phyloP scores from a whole-genome alignment of 2,797 vertebrate species.

The Silurus aristotelis region DNA sequence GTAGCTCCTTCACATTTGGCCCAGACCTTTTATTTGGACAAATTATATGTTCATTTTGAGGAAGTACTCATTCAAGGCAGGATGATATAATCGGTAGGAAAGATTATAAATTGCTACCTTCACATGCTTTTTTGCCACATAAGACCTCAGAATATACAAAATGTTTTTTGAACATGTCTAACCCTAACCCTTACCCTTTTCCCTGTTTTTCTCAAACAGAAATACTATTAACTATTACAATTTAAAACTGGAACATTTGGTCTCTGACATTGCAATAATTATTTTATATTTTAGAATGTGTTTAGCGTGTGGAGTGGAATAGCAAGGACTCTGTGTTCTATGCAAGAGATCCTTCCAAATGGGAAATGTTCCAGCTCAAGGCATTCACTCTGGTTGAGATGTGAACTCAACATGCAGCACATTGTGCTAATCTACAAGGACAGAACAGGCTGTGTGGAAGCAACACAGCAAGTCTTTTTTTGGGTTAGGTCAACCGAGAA shows the following conservation, averaged over 20 bases:
- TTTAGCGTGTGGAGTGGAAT: neutral
- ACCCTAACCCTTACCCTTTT: no score
- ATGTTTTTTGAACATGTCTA: neutral
- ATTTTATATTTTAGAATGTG: neutral
- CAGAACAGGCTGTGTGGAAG: neutral
- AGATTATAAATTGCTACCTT: neutral
- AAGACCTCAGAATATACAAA: neutral
- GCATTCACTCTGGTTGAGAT: neutral
- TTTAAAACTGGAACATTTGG: neutral
- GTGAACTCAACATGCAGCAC: neutral
- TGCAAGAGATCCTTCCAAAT: neutral
- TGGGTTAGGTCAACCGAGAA: conserved; percentile 8
- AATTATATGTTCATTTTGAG: neutral
- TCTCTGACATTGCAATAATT: neutral
- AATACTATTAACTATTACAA: neutral
- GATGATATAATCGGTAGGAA: neutral
- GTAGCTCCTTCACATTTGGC: neutral
- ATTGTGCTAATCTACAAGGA: neutral
- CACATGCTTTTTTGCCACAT: neutral
- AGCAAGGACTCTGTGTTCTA: neutral
- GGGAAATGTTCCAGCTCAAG: neutral
- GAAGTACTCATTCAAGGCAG: neutral
- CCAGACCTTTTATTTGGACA: neutral
- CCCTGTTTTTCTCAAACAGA: neutral
- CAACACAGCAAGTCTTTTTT: neutral